Percentiles rank a stretch among this genome's conserved stretches.
These are phyloP conservation scores for Pica pica DNA, from an alignment of 2,113 vertebrate genomes.

Conservation along the genomic window DNA sequence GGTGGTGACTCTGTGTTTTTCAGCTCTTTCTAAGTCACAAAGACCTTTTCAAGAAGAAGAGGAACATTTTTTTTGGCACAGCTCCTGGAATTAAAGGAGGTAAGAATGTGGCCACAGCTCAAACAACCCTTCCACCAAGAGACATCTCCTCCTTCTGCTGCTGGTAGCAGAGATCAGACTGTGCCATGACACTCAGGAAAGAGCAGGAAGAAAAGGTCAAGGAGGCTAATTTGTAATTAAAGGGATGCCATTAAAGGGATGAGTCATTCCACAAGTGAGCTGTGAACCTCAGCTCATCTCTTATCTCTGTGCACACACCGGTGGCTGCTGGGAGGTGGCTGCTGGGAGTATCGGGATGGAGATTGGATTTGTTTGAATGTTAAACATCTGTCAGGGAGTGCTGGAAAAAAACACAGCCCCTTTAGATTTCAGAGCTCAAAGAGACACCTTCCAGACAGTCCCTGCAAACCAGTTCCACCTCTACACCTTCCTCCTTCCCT, in stretches of 20 bases:
- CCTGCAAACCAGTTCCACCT: background rate
- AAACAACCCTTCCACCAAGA: background rate
- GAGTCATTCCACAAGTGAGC: conserved; percentile 30
- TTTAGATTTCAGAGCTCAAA: background rate
- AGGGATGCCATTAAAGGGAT: conserved; percentile 36
- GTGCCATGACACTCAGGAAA: background rate
- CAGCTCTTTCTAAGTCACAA: background rate
- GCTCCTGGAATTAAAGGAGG: background rate
- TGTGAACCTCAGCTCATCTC: background rate
- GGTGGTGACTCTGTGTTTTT: background rate
- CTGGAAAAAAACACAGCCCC: background rate
- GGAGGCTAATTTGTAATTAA: conserved; percentile 57
- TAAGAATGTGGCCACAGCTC: background rate
- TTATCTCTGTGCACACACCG: background rate
- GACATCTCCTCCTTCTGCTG: background rate
- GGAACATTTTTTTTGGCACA: background rate
- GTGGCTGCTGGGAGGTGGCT: background rate
- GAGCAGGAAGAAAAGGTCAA: conserved; percentile 37
- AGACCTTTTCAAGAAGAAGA: background rate
- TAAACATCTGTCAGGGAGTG: background rate
- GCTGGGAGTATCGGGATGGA: background rate
- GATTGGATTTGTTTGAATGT: background rate
- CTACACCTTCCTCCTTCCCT: background rate
- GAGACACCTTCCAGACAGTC: background rate
- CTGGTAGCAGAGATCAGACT: background rate